Evolutionary conservation across 35 echinoderm and acorn worm genomes (phyloP).

Genomic region (Diadema setosum): DNA sequence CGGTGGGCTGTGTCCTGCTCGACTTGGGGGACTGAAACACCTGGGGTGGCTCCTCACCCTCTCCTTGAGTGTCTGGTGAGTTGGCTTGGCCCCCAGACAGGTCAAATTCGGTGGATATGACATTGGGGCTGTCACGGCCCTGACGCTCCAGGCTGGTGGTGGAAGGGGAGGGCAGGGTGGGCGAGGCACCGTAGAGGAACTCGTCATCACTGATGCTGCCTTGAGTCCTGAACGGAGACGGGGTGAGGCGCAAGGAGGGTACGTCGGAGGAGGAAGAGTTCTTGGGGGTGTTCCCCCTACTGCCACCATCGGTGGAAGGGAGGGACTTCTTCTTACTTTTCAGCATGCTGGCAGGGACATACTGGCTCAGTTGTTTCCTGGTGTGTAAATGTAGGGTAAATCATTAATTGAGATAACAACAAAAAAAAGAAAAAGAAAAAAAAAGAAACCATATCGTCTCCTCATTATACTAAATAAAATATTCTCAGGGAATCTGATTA

Average conservation of each 20-base stretch:
- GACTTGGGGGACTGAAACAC: constrained; percentile 9
- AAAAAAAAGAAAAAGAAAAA: too few species aligned
- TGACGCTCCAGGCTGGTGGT: not conserved
- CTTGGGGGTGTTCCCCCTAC: constrained; percentile 32
- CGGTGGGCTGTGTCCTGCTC: not conserved
- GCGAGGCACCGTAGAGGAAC: constrained; percentile 92
- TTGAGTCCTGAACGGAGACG: not conserved
- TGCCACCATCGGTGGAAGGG: not conserved
- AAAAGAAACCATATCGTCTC: too few species aligned
- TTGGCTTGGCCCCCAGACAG: not conserved
- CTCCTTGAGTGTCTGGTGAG: too few species aligned
- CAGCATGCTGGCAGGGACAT: constrained; percentile 80
- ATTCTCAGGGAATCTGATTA: too few species aligned
- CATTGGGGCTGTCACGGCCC: not conserved
- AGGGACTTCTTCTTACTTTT: constrained; percentile 88
- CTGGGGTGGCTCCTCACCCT: not conserved
- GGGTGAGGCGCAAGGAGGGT: not conserved
- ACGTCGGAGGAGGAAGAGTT: constrained; percentile 17
- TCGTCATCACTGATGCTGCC: constrained; percentile 60
- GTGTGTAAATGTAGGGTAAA: not conserved
- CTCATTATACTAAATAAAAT: too few species aligned
- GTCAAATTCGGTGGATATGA: not conserved
- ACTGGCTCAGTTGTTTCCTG: constrained; percentile 92
- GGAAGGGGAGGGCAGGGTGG: not conserved
- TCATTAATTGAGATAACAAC: too few species aligned